Base-by-base conservation (phyloP, 1,140 invertebrate genomes). In the Ditylenchus dipsaci region DNA sequence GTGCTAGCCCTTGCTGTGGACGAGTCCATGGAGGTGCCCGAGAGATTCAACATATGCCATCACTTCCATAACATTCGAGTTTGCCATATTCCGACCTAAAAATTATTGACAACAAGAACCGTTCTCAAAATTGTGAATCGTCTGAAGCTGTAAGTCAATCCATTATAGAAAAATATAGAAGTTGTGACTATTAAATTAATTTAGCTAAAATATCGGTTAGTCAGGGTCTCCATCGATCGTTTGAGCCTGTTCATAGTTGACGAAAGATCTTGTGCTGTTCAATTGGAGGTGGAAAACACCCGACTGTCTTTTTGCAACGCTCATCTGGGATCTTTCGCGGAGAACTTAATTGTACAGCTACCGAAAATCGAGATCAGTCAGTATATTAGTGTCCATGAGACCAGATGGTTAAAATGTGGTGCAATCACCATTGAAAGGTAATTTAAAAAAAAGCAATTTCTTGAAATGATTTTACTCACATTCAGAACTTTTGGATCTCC, bases 161-260 rank as follows among this genome's bases (percentile, higher is more conserved):
- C 23, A 26, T 53, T 21, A 17, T 3, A 53, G n/a, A 13, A 45
- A n/a, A 45, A 13, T n/a, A n/a, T n/a, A 45, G 43, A n/a, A 45
- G 43, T 11, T 13, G 9, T 23, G n/a, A 56, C 1, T 53, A 7
- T 26, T 5, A 53, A 53, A 53, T 15, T 70, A 76, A 90, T 93
- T 79, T 15, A 53, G 49, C 90, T 97, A 33, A 97, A 97, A 81
- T 98, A 98, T 81, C 88, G 90, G 78, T 91, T 97, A 89, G 90
- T 91, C 7, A 86, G 95, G 26, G 86, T 95, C 0, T 90, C 91
- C 0, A 86, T 98, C 26, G 95, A 98, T 85, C 88, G 90, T 0
- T 85, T 97, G 5, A 92, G 95, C 84, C 85, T 97, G 5, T 92
- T 91, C 84, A 83, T 97, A 3, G 90, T 93, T 42, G 94, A 97